phyloP scores from a whole-genome alignment of 2,113 vertebrate genomes.

The Oncorhynchus keta region DNA sequence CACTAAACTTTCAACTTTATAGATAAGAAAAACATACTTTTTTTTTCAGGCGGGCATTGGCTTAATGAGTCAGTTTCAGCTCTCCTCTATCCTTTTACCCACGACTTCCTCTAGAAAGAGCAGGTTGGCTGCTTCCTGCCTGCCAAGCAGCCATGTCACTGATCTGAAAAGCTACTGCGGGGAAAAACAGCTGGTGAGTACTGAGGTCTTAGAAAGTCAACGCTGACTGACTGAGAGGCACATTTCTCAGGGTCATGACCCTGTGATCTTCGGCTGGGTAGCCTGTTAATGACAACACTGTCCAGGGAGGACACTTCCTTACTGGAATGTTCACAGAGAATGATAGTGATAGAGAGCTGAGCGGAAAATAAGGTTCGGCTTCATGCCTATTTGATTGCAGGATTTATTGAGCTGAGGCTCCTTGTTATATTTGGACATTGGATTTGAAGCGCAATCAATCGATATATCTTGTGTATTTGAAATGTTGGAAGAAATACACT shows the following conservation, averaged over 20 bases:
- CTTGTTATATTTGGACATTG: background rate
- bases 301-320: slow-evolving; percentile 4
- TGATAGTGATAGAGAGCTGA: background rate
- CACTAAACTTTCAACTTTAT: background rate
- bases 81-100: slow-evolving; percentile 7
- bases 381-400: background rate
- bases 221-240: background rate
- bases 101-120: slow-evolving; percentile 39
- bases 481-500: background rate
- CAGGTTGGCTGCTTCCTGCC: background rate
- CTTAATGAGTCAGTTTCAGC: slow-evolving; percentile 22
- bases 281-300: slow-evolving; percentile 23
- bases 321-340: slow-evolving; percentile 3
- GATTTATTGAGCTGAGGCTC: background rate
- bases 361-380: background rate
- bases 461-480: background rate
- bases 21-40: background rate
- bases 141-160: background rate
- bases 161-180: slow-evolving; percentile 6
- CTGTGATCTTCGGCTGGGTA: background rate
- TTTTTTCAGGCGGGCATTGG: background rate
- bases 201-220: slow-evolving; percentile 7
- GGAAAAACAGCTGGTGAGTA: slow-evolving; percentile 21
- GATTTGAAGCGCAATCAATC: background rate
- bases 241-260: slow-evolving; percentile 13